Conservation (phyloP, 1,140 invertebrate species). For the Gyrodactylus bullatarudis region DNA sequence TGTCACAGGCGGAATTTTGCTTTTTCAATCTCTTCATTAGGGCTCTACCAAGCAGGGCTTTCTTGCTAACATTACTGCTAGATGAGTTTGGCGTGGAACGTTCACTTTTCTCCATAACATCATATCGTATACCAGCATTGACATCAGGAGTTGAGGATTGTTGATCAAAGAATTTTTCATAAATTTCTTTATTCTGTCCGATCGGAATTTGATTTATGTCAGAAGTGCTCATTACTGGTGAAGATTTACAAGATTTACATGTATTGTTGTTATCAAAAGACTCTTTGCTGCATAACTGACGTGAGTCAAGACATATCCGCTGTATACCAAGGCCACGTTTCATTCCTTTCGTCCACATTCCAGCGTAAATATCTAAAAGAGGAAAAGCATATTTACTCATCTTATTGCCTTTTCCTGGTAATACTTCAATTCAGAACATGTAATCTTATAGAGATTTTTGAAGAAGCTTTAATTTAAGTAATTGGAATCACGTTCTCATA, state of each 20-base stretch:
- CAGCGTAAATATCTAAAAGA: slow-evolving; percentile 1
- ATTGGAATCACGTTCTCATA: too few relatives aligned
- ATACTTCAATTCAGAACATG: too few relatives aligned
- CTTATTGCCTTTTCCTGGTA: too few relatives aligned
- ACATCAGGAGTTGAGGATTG: neutral
- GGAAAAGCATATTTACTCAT: too few relatives aligned
- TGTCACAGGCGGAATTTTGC: neutral
- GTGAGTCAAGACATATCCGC: neutral
- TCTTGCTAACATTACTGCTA: neutral
- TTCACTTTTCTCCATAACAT: neutral
- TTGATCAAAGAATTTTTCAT: neutral
- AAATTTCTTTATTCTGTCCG: neutral
- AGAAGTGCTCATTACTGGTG: neutral
- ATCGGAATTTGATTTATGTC: neutral
- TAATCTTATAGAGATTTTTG: too few relatives aligned
- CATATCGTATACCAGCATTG: neutral
- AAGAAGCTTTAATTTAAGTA: too few relatives aligned
- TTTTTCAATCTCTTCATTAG: neutral
- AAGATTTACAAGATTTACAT: neutral
- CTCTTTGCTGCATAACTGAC: neutral
- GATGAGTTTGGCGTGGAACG: neutral
- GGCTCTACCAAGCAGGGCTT: neutral
- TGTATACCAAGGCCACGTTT: neutral
- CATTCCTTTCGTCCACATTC: neutral
- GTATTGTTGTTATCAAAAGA: neutral